Base-by-base conservation (phyloP, 2,113 vertebrate genomes). In the Lepisosteus osseus region DNA sequence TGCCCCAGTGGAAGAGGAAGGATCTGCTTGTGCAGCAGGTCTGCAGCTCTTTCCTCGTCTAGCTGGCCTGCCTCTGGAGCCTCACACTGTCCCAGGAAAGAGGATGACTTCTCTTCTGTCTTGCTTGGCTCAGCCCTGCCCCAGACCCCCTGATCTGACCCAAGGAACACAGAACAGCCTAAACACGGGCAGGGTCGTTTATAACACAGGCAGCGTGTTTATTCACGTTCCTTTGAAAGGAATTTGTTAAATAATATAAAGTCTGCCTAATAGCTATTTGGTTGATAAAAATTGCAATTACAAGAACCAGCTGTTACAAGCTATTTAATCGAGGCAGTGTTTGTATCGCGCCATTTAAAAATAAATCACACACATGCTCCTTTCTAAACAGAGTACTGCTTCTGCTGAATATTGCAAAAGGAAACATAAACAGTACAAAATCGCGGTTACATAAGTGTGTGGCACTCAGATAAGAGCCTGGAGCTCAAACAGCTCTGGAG, bases 231-330 rank as follows among this genome's bases (percentile, higher is more conserved):
- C 29, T 65, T 55, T 65, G 42, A 73, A 68, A 73, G 61, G 56
- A 42, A 62, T 68, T 68, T 42, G 13, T 67, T 29, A 13, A 43
- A 68, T 54, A 61, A 40, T 54, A 73, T 45, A 68, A 62, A 42
- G 43, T 45, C 41, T 68, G 57, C n/a, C 44, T 72, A 61, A 61
- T 61, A 68, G 57, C 55, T 73, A 73, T 68, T 68, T 68, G 54
- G 8, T 69, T 83, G 61, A 74, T 77, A 74, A 75, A 82, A 72
- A 79, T 72, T 76, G 83, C 74, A 72, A 86, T 85, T 78, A 86
- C 75, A 68, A 72, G 8, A 64, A 81, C 82, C 83, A 86, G 83
- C 84, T 86, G 84, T 77, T 55, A 67, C 71, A 55, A 78, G 77
- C 64, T 61, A 70, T 82, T 77, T 72, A 77, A 68, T 43, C 9